Conservation (phyloP, 2,888 invertebrate species). For the Apotomis betuletana region DNA sequence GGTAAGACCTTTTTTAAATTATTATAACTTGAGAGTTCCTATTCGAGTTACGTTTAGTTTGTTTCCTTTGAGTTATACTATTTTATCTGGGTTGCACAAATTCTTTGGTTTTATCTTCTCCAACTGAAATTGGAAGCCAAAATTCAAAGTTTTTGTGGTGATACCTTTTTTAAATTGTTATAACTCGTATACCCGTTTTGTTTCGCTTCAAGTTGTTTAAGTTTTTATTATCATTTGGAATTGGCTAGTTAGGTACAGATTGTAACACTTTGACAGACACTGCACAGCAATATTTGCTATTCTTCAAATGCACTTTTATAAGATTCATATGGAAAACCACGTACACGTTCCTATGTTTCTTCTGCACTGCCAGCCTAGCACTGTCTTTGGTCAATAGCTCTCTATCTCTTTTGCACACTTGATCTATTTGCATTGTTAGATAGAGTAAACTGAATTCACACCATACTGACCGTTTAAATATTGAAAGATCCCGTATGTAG, state of each 20-base stretch:
- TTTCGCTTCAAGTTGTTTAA: constrained; percentile 19
- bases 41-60: constrained; percentile 3
- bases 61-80: constrained; percentile 35
- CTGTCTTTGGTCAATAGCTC: neutral
- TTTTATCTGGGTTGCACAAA: constrained; percentile 38
- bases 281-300: constrained; percentile 53
- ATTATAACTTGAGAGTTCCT: constrained; percentile 35
- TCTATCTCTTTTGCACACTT: constrained; percentile 21
- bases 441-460: neutral
- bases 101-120: constrained; percentile 41
- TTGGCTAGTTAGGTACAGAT: constrained; percentile 35
- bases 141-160: constrained; percentile 39
- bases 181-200: constrained; percentile 32
- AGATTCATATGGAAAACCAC: constrained; percentile 29
- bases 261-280: constrained; percentile 50
- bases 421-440: constrained; percentile 22
- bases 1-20: constrained; percentile 33
- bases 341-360: constrained; percentile 28
- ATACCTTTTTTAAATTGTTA: constrained; percentile 34
- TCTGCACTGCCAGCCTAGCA: constrained; percentile 32
- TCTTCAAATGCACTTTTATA: constrained; percentile 52
- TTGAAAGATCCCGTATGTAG: neutral
- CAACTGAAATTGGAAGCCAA: constrained; percentile 35
- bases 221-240: constrained; percentile 36
- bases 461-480: constrained; percentile 6